Base-by-base conservation (phyloP, 2,113 vertebrate genomes). In the Ptilonorhynchus violaceus region DNA sequence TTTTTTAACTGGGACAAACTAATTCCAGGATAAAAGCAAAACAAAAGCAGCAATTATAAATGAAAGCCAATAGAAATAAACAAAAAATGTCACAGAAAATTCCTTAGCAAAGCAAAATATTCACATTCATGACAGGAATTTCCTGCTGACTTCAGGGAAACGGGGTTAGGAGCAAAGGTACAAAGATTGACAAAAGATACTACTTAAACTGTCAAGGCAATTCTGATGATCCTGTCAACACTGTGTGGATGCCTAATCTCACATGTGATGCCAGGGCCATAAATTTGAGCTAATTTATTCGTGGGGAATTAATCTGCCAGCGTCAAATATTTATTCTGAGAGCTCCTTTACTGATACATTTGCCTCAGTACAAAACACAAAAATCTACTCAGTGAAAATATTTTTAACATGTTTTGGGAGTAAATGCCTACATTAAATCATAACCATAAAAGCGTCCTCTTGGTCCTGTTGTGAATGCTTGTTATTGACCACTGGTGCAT, bases 261-360 rank as follows among this genome's bases (percentile, higher is more conserved):
- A 79, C n/a, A 31, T 62, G 58, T 89, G 84, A 79, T 81, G 39
- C 37, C 50, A 73, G 44, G 44, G 24, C n/a, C 59, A 44, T 90
- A 89, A 96, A 92, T 82, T 31, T 85, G 69, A 85, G 55, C 13
- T 82, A 88, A 88, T 94, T 85, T 93, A 90, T 96, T 96, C 46
- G 55, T 79, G 81, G 67, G 37, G 78, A 92, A 91, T 92, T 94
- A 96, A 73, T 89, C 58, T 93, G 49, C 73, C 85, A 25, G 21
- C 62, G 58, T 58, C 53, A 82, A 66, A 59, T 85, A 19, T 85
- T 85, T 94, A 80, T 85, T 89, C 46, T 90, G 78, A 88, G 66
- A 83, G 14, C n/a, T 85, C 35, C 3, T 88, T 83, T 91, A 73
- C 59, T 88, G 84, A 66, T 95, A n/a, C 28, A 76, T 44, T 42